A percentile compares a stretch with the other conserved stretches of the same genome.
These are phyloP conservation scores for Tetrax tetrax DNA, from an alignment of 2,113 vertebrate genomes.

Conservation along the genomic window DNA sequence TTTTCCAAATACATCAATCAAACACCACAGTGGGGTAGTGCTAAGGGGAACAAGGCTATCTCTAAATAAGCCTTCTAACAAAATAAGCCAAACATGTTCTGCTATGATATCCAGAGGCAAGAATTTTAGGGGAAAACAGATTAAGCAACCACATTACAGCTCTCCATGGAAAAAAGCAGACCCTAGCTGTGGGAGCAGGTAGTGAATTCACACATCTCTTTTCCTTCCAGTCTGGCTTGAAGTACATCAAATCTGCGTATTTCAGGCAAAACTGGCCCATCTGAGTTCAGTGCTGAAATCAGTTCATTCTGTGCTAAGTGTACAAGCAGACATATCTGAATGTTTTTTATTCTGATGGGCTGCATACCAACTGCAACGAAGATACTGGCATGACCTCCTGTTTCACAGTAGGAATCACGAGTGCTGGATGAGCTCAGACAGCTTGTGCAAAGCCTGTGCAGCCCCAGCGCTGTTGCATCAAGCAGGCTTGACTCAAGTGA, in stretches of 20 bases:
- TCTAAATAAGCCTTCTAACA: neutral
- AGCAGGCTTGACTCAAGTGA: neutral
- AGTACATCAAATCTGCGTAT: neutral
- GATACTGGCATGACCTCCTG: neutral
- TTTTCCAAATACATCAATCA: neutral
- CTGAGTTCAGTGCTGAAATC: neutral
- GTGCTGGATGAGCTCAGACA: neutral
- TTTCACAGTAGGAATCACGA: neutral
- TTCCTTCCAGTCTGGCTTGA: neutral
- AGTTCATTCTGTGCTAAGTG: neutral
- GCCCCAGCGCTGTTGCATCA: neutral
- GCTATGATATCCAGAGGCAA: neutral
- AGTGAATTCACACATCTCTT: neutral
- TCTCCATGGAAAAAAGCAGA: neutral
- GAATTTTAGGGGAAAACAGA: neutral
- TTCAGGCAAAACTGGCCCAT: neutral
- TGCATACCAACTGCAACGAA: neutral
- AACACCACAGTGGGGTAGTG: neutral
- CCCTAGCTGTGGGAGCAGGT: neutral
- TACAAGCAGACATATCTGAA: neutral
- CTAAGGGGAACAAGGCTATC: neutral
- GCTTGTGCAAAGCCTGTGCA: neutral
- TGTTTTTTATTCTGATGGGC: neutral
- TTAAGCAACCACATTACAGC: neutral
- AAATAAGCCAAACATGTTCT: neutral